Evolutionary conservation across 2,888 invertebrate species (phyloP).

Genomic region (Ophioninae sp.): DNA sequence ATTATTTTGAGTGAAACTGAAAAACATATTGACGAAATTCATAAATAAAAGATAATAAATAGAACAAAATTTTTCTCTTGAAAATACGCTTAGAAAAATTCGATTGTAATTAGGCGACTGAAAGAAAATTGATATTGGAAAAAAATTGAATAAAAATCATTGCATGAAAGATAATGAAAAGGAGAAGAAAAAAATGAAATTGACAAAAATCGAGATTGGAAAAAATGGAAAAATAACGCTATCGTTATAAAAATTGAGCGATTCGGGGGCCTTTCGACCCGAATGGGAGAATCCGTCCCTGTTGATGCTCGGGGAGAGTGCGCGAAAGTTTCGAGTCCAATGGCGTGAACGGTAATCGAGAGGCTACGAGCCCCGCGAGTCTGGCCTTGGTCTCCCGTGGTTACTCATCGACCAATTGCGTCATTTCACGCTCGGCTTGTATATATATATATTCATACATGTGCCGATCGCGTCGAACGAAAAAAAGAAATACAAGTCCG

Average conservation of each 20-base stretch:
- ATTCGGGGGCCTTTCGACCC: background rate
- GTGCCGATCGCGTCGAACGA: background rate
- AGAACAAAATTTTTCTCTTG: too few species aligned
- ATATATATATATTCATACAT: background rate
- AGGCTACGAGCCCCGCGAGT: conserved; percentile 30
- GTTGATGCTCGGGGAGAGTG: background rate
- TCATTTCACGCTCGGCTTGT: conserved; percentile 24
- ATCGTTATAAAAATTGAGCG: background rate
- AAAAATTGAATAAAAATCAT: too few species aligned
- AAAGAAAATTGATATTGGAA: too few species aligned
- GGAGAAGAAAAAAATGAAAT: too few species aligned
- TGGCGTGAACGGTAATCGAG: background rate
- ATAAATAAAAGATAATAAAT: too few species aligned
- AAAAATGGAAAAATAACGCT: background rate
- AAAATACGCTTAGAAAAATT: too few species aligned
- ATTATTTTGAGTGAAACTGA: too few species aligned
- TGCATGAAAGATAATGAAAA: too few species aligned
- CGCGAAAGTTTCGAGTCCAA: conserved; percentile 35
- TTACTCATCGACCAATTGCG: conserved; percentile 76
- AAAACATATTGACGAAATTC: too few species aligned
- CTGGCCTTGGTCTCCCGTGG: conserved; percentile 75
- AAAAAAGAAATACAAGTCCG: conserved; percentile 21
- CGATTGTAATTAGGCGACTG: too few species aligned
- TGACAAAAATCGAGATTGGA: too few species aligned
- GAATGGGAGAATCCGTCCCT: background rate